A percentile compares a stretch with the other conserved stretches of the same genome.
Conservation (phyloP, 2,797 vertebrate genomes). For the Enteromius treurensis region DNA sequence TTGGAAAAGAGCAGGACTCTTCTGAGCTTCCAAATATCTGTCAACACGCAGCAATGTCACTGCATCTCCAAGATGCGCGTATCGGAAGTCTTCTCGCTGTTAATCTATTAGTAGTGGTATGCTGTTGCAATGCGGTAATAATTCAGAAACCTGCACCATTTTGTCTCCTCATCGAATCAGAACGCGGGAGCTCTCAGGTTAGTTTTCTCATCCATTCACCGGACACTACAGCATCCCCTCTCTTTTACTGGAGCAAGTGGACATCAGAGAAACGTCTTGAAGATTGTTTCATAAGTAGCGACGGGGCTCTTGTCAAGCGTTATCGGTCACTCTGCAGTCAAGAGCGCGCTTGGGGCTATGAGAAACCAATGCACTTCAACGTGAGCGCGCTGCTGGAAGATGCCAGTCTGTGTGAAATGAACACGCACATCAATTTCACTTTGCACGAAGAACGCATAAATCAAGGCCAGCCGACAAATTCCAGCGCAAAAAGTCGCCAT, state of each 20-base stretch:
- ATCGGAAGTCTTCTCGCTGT: background rate
- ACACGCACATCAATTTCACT: background rate
- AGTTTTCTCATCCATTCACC: constrained; percentile 65
- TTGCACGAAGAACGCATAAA: background rate
- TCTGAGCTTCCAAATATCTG: background rate
- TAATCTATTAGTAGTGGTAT: constrained; percentile 5
- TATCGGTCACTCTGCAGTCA: constrained; percentile 63
- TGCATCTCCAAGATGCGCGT: background rate
- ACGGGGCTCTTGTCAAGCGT: constrained; percentile 45
- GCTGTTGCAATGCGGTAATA: background rate
- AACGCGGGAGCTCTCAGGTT: constrained; percentile 45
- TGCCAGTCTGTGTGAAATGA: constrained; percentile 51
- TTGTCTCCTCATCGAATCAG: constrained; percentile 27
- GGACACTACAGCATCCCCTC: constrained; percentile 39
- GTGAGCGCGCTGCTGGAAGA: constrained; percentile 53
- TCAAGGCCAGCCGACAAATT: constrained; percentile 19
- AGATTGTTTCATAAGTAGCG: constrained; percentile 62
- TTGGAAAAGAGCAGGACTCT: background rate
- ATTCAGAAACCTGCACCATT: background rate
- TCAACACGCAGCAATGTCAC: background rate
- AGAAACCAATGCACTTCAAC: constrained; percentile 56
- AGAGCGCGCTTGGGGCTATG: background rate
- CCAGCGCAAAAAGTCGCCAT: constrained; percentile 40
- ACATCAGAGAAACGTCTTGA: constrained; percentile 61
- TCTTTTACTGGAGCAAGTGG: constrained; percentile 76